Conservation (phyloP, 2,888 invertebrate genomes). For the Dryobota labecula region DNA sequence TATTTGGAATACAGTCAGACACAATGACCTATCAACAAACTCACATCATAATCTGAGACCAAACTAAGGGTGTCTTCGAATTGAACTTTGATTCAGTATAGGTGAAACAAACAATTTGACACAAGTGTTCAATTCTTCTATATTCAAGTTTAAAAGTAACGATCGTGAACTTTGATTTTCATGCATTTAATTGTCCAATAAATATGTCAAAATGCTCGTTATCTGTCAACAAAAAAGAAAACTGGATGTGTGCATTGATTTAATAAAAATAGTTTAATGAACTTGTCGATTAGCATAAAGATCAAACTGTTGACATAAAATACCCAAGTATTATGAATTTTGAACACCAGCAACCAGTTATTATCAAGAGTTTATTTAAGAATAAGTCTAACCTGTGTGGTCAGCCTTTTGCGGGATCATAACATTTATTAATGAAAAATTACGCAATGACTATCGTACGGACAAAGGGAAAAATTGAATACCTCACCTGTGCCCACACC, state of each 20-base stretch:
- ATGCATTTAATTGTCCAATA: conserved; percentile 4
- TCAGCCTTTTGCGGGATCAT: neutral
- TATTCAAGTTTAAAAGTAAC: conserved; percentile 9
- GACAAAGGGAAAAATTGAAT: conserved; percentile 42
- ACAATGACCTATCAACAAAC: conserved; percentile 12
- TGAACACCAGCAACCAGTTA: conserved; percentile 2
- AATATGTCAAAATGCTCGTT: conserved; percentile 25
- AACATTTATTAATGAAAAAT: conserved; percentile 16
- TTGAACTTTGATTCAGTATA: neutral
- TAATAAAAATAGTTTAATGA: conserved; percentile 41
- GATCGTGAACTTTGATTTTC: conserved; percentile 28
- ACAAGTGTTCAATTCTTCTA: neutral
- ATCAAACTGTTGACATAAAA: conserved; percentile 24
- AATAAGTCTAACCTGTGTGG: neutral
- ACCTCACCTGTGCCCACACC: conserved; percentile 59
- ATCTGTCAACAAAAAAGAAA: conserved; percentile 26
- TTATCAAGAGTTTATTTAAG: conserved; percentile 1
- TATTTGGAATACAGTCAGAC: conserved; percentile 27
- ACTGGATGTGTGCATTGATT: conserved; percentile 32
- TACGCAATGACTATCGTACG: neutral
- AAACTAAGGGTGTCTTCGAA: neutral
- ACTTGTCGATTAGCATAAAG: conserved; percentile 27
- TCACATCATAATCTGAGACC: conserved; percentile 12
- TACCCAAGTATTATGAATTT: conserved; percentile 3
- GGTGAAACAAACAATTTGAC: neutral